Base-by-base conservation (phyloP, 2,888 invertebrate species). In the Fabriciana adippe region DNA sequence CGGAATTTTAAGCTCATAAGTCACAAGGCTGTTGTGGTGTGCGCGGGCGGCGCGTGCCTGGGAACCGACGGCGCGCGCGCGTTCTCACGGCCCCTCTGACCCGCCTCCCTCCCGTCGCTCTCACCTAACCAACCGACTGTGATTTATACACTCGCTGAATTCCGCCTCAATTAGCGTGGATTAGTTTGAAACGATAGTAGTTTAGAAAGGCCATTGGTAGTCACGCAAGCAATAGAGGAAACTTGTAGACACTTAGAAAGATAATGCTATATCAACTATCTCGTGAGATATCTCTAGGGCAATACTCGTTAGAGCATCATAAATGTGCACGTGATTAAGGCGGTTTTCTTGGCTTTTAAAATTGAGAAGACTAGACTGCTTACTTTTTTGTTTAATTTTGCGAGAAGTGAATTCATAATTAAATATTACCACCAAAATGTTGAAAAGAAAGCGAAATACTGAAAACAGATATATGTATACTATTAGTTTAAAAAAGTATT, bases 1-100 rank as follows among this genome's bases (percentile, higher is more conserved):
- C n/a, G 45, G 64, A 64, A 63, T 63, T 64, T 31, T 21, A 48
- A 51, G 55, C 41, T 55, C 66, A 66, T 66, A 67, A 56, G 67
- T 51, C 54, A 67, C 57, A 16, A 54, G 35, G 26, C 31, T 54
- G 61, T 59, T 48, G 11, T 14, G 50, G 55, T 55, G n/a, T 48
- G 61, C 86, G 87, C 86, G 85, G 84, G 84, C 87, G 92, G 90
- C 93, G 93, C 93, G 93, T 89, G 90, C 82, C 89, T 89, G 89
- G 89, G 89, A 89, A 89, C 89, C 90, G 85, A 82, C 87, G 90
- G 88, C 89, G 90, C 92, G 93, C 93, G 93, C 93, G 90, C 90
- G 86, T 89, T 90, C 90, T 88, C 90, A 89, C 90, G 89, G 89
- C 89, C 89, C 79, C 84, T 77, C 82, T 88, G 90, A 90, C 92